Base-by-base conservation (phyloP, 1,140 invertebrate genomes). In the Anastatus disparis region DNA sequence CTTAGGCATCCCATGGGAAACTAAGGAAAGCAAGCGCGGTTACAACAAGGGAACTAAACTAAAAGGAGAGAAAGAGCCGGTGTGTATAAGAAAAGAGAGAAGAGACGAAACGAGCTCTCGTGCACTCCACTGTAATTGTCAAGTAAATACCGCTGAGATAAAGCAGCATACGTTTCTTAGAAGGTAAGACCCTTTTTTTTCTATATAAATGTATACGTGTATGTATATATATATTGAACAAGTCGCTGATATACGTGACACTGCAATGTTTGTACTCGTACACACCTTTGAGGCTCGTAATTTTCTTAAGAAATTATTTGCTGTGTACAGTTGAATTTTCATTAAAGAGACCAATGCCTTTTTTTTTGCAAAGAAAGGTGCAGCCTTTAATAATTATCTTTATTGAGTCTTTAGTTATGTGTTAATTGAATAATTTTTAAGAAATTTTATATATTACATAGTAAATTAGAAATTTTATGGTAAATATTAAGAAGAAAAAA, bases 91-190 rank as follows among this genome's bases (percentile, higher is more conserved):
- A 22, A 38, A 38, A 27, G 29, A 8, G 29, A 29, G n/a, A 40
- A 44, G n/a, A 31, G 38, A 40, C 22, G 55, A 13, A 26, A 24
- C 6, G 44, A 55, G 27, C 27, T n/a, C n/a, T n/a, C n/a, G n/a
- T n/a, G 26, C 15, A 27, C 31, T 63, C 31, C 50, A 50, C 26
- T 56, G 22, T 70, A 70, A 70, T 63, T 70, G 50, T 53, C 58
- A 53, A 56, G 38, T 70, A 70, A 63, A 63, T 70, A 70, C 58
- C 38, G 31, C 2, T 24, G 66, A 68, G 35, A 62, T 62, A 53
- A 42, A 50, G 12, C 50, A 35, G 6, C 2, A 20, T 17, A 53
- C n/a, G 8, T 22, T 53, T 69, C 31, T 29, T 1, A 42, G 46
- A 52, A 53, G 38, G n/a, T 1, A 20, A 7, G 22, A 61, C n/a